Evolutionary conservation across 2,888 invertebrate genomes (phyloP).

Genomic region (Mythimna lalbum): DNA sequence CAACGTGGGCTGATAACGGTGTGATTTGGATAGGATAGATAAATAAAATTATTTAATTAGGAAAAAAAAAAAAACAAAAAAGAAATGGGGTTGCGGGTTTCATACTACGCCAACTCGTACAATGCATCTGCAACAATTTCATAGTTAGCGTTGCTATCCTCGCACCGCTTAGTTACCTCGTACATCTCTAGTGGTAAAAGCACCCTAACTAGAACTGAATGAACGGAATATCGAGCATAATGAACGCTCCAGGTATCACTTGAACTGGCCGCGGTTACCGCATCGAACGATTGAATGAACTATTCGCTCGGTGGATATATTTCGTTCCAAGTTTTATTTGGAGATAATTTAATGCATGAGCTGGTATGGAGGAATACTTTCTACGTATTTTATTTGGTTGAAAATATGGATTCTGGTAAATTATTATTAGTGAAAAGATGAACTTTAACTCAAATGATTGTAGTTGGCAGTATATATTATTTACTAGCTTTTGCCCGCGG

Average conservation of each 20-base stretch:
- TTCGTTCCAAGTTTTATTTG: constrained; percentile 29
- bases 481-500: too few relatives aligned
- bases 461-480: too few relatives aligned
- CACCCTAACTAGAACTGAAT: constrained; percentile 18
- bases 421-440: neutral
- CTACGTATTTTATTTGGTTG: neutral
- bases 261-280: constrained; percentile 39
- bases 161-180: neutral
- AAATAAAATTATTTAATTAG: too few relatives aligned
- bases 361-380: neutral
- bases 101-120: too few relatives aligned
- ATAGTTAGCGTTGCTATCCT: neutral
- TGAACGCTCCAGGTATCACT: constrained; percentile 53
- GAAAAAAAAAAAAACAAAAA: too few relatives aligned
- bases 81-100: too few relatives aligned
- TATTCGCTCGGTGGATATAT: constrained; percentile 24
- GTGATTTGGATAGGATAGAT: too few relatives aligned
- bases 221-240: constrained; percentile 44
- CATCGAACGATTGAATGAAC: constrained; percentile 48
- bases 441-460: too few relatives aligned
- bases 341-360: constrained; percentile 35
- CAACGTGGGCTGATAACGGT: too few relatives aligned
- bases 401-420: neutral
- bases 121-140: too few relatives aligned
- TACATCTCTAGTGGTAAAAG: neutral